These are phyloP conservation scores for Hippopotamyrus pictus DNA, from an alignment of 2,797 vertebrate species.

Conservation along the genomic window DNA sequence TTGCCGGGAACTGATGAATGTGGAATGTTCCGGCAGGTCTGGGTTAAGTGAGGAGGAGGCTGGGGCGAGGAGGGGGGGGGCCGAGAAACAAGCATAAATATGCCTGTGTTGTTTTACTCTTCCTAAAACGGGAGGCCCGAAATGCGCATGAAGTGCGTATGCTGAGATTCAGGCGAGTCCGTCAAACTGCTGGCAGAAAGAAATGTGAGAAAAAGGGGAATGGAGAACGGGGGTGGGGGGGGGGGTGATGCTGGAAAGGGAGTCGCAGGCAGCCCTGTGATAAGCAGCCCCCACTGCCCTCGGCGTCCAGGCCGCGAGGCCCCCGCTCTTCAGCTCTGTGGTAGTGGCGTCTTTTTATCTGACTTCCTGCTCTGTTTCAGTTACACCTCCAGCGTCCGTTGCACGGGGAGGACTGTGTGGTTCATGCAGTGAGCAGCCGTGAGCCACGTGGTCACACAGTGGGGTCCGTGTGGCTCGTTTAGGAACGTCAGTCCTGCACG, in stretches of 20 bases:
- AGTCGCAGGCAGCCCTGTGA: slow-evolving; percentile 6
- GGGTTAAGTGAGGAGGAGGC: background rate
- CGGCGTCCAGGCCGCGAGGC: background rate
- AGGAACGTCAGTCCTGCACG: background rate
- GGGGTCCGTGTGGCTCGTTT: background rate
- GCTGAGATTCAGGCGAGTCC: background rate
- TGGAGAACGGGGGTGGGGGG: background rate
- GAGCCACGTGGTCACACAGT: background rate
- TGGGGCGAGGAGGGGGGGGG: background rate
- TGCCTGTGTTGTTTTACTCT: background rate
- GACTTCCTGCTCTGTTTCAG: slow-evolving; percentile 19
- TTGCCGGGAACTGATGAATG: slow-evolving; percentile 24
- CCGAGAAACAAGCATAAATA: no score
- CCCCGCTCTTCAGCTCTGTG: background rate
- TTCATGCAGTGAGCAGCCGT: background rate
- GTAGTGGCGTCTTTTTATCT: background rate
- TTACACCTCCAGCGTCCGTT: background rate
- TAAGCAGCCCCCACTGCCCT: background rate
- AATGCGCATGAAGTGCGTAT: background rate
- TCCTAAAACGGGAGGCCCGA: background rate
- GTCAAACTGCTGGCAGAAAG: background rate
- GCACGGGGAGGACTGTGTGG: background rate
- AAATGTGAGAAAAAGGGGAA: background rate
- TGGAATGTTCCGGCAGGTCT: background rate
- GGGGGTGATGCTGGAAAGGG: slow-evolving; percentile 31